A percentile compares a stretch with the other conserved stretches of the same genome.
These are phyloP conservation scores for Atta colombica DNA, from an alignment of 1,140 invertebrate species.

Conservation along the genomic window DNA sequence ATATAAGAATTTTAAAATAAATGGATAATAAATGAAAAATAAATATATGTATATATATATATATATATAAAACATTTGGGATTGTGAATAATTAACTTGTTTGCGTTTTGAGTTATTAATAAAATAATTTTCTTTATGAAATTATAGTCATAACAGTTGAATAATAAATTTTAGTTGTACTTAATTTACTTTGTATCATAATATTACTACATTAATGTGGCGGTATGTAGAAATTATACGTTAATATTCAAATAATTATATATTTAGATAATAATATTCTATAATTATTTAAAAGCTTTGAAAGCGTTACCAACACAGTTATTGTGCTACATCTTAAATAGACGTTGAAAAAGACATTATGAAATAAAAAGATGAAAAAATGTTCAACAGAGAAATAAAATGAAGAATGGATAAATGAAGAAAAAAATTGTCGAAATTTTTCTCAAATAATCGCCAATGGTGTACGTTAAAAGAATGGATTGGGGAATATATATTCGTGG, in stretches of 20 bases:
- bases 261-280: no score
- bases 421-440: constrained; percentile 38
- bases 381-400: neutral
- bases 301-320: neutral
- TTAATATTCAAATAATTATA: neutral
- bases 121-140: neutral
- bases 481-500: constrained; percentile 1
- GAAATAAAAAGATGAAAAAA: constrained; percentile 25
- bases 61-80: neutral
- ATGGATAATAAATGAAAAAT: neutral
- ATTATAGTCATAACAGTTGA: neutral
- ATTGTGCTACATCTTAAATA: neutral
- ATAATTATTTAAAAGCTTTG: neutral
- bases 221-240: neutral
- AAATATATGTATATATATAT: no score
- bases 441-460: neutral
- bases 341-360: neutral
- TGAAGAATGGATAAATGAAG: neutral
- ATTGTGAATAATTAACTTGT: constrained; percentile 4
- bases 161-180: neutral
- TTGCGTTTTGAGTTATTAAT: neutral
- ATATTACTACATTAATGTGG: neutral
- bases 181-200: neutral
- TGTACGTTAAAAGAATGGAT: neutral
- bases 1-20: neutral